Evolutionary conservation across 2,797 vertebrate genomes (phyloP), one percentile per base, ranked within the genome.

Genomic region (Etheostoma nigrum): DNA sequence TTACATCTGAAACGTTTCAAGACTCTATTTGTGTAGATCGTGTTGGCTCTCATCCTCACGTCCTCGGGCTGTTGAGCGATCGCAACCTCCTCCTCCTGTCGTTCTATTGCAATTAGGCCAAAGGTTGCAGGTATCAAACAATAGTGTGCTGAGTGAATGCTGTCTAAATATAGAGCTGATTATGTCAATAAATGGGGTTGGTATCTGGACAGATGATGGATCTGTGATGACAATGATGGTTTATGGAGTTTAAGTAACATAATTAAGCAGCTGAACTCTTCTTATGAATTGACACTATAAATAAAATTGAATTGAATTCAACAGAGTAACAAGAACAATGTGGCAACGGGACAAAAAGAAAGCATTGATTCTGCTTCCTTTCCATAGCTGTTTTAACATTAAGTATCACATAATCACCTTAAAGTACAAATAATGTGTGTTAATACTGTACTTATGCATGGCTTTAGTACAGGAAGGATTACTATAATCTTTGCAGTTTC

Each of bases 211-310:
- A 5, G 58, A 55, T 74, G 59, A 63, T 11, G 23, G 45, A 54
- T 69, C 44, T 63, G 64, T 73, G 49, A 67, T 69, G 64, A 70
- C 77, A 71, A 76, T 40, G 16, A 58, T 4, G 71, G 49, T 72
- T 79, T 74, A 74, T 72, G 25, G 65, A 44, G 21, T 78, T 87
- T 85, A 74, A 52, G 51, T 85, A 77, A 87, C n/a, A n/a, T 60
- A 11, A 62, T 61, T 51, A 69, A 61, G 21, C 45, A 18, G 54
- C 45, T 60, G 44, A 53, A 27, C 27, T 27, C 27, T 27, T 27
- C 3, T 27, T 27, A 27, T 27, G 27, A 27, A 25, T 25, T 25
- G 25, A 25, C 4, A 25, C 25, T 25, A 25, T 25, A 25, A 25
- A 25, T 25, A 25, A 27, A 27, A 27, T 27, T 4, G 4, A 27